Evolutionary conservation across 2,113 vertebrate genomes (phyloP), one percentile per base, ranked within the genome.

Genomic region (Xiphophorus maculatus): DNA sequence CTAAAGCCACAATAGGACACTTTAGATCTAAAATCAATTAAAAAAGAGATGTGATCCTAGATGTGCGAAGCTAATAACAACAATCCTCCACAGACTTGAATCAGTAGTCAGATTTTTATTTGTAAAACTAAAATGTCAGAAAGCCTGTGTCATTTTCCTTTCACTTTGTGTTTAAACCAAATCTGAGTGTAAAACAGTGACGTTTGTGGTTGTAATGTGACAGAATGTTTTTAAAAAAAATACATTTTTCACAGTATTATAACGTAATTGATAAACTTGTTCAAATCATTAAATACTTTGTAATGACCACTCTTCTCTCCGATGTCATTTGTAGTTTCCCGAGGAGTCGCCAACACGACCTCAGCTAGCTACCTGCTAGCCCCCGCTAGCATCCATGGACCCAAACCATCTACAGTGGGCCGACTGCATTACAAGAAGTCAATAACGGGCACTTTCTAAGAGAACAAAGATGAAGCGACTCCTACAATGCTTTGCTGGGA

Each of bases 401-500:
- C 73, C 63, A 58, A 42, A 44, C 28, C 79, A 76, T 70, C 65
- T 33, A 28, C 61, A 78, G 58, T 17, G 30, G 68, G 64, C 63
- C 69, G 51, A 79, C 70, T 54, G 76, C 62, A 66, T 58, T 32
- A 78, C 40, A 66, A 66, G 75, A 68, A 69, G 79, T 77, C 60
- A 58, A 15, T 62, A 35, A 62, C 48, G 51, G 66, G 44, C 35
- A 66, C 74, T 79, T 81, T 81, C 70, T 83, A 69, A 44, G 60
- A 74, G 61, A 86, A 86, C 85, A 84, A 88, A 84, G 86, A 86
- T 68, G 76, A 83, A 63, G 32, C 28, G 74, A 63, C 81, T 82
- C 77, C 86, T 76, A 92, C 88, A 88, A 89, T 85, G 89, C 79
- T 85, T 71, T 28, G 61, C 71, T 73, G 79, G 83, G 89, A 91